Evolutionary conservation across 1,140 invertebrate species (phyloP).

Genomic region (Calliopsis andreniformis): DNA sequence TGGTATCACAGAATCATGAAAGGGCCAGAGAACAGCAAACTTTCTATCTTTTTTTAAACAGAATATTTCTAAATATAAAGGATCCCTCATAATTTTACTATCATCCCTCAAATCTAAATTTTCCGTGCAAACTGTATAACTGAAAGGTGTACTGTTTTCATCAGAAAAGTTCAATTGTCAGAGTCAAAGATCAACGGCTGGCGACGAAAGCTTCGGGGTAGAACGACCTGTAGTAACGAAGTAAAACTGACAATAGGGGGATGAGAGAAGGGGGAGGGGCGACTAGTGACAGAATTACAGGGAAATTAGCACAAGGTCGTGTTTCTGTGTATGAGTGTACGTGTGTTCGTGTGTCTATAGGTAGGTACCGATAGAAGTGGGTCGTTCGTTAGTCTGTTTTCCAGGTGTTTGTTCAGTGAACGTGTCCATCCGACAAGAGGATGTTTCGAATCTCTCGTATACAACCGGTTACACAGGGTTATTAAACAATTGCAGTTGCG

Average conservation of each 20-base stretch:
- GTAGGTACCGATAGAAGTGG: conserved; percentile 48
- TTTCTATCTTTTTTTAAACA: too few relatives aligned
- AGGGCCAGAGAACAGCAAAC: too few relatives aligned
- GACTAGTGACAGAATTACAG: conserved; percentile 29
- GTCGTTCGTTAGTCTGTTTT: conserved; percentile 56
- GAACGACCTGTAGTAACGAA: conserved; percentile 28
- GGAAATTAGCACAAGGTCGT: conserved; percentile 58
- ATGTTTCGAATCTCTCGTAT: conserved; percentile 60
- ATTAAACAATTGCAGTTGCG: conserved; percentile 65
- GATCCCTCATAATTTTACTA: too few relatives aligned
- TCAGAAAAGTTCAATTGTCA: neutral
- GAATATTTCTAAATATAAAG: too few relatives aligned
- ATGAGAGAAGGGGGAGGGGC: conserved; percentile 4
- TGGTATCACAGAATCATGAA: too few relatives aligned
- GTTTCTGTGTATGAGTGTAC: conserved; percentile 17
- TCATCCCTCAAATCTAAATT: too few relatives aligned
- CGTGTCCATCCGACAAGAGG: conserved; percentile 69
- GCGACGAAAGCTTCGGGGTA: conserved; percentile 45
- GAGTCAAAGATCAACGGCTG: conserved; percentile 23
- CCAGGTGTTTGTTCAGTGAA: conserved; percentile 58
- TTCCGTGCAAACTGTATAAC: too few relatives aligned
- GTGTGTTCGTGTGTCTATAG: conserved; percentile 25
- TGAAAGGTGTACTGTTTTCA: neutral
- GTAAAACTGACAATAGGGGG: neutral
- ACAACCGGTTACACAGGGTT: conserved; percentile 57